Evolutionary conservation across 2,797 vertebrate genomes (phyloP).

Genomic region (Aldrovandia affinis): DNA sequence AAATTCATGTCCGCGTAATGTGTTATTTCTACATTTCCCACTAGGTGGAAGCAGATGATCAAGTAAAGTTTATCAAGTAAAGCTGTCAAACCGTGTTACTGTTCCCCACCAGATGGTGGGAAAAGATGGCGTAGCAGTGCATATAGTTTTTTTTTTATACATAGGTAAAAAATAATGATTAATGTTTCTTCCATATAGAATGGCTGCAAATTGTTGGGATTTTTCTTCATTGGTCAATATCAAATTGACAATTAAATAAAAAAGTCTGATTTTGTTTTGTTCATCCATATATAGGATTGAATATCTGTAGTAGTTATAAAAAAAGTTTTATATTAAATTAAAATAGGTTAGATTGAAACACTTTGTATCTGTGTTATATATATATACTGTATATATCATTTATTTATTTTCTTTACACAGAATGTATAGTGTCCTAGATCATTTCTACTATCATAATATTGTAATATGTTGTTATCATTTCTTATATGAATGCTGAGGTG

Average conservation of each 20-base stretch:
- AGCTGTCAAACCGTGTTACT: neutral
- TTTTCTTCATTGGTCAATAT: neutral
- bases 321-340: neutral
- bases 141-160: neutral
- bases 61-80: slow-evolving; percentile 14
- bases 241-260: neutral
- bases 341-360: neutral
- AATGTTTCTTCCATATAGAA: too few relatives aligned
- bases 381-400: neutral
- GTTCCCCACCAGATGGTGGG: neutral
- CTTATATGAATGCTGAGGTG: neutral
- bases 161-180: neutral
- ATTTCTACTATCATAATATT: neutral
- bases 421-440: neutral
- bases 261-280: neutral
- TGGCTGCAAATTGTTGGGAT: neutral
- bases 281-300: neutral
- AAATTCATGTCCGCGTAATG: too few relatives aligned
- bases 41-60: slow-evolving; percentile 67
- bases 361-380: too few relatives aligned
- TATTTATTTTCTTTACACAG: neutral
- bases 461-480: neutral
- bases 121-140: neutral
- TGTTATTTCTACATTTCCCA: slow-evolving; percentile 39
- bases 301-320: neutral